Percentiles rank a stretch among this genome's conserved stretches.
phyloP scores from a whole-genome alignment of 2,113 vertebrate species.

The Procavia capensis region DNA sequence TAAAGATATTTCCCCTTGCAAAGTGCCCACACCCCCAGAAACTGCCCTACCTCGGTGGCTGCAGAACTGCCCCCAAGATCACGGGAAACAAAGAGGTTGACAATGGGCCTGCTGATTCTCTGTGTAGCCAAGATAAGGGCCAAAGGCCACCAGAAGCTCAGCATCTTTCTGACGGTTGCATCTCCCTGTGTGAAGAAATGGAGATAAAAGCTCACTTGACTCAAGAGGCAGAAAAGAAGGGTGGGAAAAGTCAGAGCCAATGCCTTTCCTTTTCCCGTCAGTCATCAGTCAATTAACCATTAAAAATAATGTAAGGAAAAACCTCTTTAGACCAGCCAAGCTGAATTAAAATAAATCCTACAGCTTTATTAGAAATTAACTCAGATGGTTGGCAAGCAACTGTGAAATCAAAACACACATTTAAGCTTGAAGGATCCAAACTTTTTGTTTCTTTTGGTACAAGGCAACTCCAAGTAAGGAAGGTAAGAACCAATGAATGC shows the following conservation, averaged over 20 bases:
- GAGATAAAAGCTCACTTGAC: background rate
- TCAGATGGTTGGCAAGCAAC: constrained; percentile 56
- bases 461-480: background rate
- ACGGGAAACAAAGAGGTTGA: constrained; percentile 98
- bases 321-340: constrained; percentile 53
- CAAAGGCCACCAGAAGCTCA: constrained; percentile 99
- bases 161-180: constrained; percentile 97
- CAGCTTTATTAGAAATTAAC: constrained; percentile 59
- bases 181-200: constrained; percentile 90
- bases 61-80: constrained; percentile 94
- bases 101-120: constrained; percentile 97
- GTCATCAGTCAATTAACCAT: background rate
- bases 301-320: constrained; percentile 39
- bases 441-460: constrained; percentile 36
- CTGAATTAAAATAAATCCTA: constrained; percentile 52
- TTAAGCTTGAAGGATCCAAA: background rate
- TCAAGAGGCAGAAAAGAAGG: background rate
- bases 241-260: constrained; percentile 35
- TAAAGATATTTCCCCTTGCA: rapidly evolving
- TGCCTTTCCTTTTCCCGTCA: constrained; percentile 41
- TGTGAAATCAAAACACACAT: constrained; percentile 36
- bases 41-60: constrained; percentile 93
- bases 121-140: constrained; percentile 98
- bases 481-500: background rate
- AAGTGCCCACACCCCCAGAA: background rate